Evolutionary conservation across 2,888 invertebrate species (phyloP).

Genomic region (Boloria selene): DNA sequence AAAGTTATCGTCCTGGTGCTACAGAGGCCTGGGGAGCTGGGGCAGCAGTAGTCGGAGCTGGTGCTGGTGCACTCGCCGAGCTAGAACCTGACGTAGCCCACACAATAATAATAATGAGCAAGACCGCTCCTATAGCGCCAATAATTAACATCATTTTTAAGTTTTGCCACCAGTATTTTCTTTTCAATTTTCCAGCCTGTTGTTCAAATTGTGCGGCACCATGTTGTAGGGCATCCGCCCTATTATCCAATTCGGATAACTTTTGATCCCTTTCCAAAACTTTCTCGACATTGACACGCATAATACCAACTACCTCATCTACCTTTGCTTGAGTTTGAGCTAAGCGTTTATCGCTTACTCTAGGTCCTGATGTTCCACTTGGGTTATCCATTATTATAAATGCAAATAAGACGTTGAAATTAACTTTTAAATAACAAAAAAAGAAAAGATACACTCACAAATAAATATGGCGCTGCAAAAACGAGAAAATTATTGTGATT

Average conservation of each 20-base stretch:
- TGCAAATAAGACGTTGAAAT: not conserved
- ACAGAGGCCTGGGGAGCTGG: slow-evolving; percentile 45
- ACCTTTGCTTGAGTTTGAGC: slow-evolving; percentile 80
- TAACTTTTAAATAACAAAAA: not conserved
- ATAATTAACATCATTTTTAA: slow-evolving; percentile 97
- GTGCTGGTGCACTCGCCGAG: slow-evolving; percentile 39
- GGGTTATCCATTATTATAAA: slow-evolving; percentile 73
- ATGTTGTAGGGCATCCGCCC: slow-evolving; percentile 96
- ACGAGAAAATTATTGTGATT: slow-evolving; percentile 6
- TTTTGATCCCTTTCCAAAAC: slow-evolving; percentile 98
- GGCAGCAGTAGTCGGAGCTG: slow-evolving; percentile 47
- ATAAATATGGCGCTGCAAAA: slow-evolving; percentile 38
- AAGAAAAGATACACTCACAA: slow-evolving; percentile 22
- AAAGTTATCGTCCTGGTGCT: slow-evolving; percentile 54
- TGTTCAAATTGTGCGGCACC: slow-evolving; percentile 98
- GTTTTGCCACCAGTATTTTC: slow-evolving; percentile 99
- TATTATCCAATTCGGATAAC: slow-evolving; percentile 95
- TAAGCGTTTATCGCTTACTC: slow-evolving; percentile 77
- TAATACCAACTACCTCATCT: slow-evolving; percentile 92
- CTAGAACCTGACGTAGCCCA: slow-evolving; percentile 65
- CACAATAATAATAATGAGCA: slow-evolving; percentile 92
- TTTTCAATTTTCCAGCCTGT: slow-evolving; percentile 96
- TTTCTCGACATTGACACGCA: slow-evolving; percentile 98
- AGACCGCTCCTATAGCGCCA: slow-evolving; percentile 90
- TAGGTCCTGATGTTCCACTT: slow-evolving; percentile 74